phyloP scores from a whole-genome alignment of 2,888 invertebrate species.

The Scaptomyza tumidula region DNA sequence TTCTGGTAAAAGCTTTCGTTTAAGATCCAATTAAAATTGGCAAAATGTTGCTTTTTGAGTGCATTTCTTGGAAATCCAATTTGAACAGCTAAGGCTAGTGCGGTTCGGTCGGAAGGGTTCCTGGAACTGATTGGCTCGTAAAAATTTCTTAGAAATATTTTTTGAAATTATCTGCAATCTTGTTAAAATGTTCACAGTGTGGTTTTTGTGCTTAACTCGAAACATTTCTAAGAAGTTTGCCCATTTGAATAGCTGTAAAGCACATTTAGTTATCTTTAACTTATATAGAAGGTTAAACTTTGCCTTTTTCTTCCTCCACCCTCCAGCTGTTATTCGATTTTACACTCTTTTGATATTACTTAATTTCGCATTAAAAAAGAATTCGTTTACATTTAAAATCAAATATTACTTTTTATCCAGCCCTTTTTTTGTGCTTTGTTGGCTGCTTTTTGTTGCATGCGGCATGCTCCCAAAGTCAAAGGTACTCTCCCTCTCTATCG shows the following conservation, averaged over 20 bases:
- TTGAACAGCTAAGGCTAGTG: background rate
- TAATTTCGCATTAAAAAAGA: conserved; percentile 26
- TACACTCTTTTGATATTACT: conserved; percentile 29
- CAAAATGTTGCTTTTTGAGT: background rate
- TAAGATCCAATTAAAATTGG: background rate
- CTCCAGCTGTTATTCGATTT: conserved; percentile 30
- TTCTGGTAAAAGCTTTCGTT: background rate
- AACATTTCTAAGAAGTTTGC: background rate
- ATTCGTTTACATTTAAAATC: conserved; percentile 43
- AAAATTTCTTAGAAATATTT: background rate
- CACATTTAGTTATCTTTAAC: too few relatives aligned
- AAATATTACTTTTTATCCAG: conserved; percentile 48
- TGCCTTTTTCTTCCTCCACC: background rate
- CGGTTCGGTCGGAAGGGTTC: background rate
- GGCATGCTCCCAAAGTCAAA: conserved; percentile 26
- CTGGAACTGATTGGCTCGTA: background rate
- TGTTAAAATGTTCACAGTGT: too few relatives aligned
- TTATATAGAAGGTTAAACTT: background rate
- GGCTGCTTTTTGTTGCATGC: conserved; percentile 4
- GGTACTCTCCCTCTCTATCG: background rate
- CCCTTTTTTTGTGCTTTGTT: background rate
- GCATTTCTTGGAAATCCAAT: background rate
- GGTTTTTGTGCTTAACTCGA: too few relatives aligned
- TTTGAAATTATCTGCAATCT: background rate
- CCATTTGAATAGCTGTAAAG: background rate